Evolutionary conservation across 2,113 vertebrate species (phyloP).

Genomic region (Phrynosoma blainvillii): DNA sequence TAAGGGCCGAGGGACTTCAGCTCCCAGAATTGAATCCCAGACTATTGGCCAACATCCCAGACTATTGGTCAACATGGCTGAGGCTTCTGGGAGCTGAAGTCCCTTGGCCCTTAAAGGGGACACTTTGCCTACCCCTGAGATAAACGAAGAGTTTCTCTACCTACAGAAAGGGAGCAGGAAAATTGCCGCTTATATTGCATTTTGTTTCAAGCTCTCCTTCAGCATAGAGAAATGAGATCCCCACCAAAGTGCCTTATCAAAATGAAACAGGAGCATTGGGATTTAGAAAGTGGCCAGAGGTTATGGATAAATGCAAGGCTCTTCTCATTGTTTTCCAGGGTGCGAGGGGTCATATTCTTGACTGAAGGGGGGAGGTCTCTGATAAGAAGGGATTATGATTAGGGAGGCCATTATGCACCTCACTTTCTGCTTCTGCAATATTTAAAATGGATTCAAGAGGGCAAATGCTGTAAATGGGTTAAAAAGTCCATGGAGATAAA

Average conservation of each 20-base stretch:
- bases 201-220: slow-evolving; percentile 39
- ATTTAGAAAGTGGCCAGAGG: slow-evolving; percentile 23
- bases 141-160: not conserved
- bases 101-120: no score
- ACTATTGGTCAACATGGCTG: no score
- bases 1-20: no score
- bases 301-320: slow-evolving; percentile 41
- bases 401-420: not conserved
- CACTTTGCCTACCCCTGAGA: no score
- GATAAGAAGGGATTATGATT: slow-evolving; percentile 39
- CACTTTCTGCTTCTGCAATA: slow-evolving; percentile 43
- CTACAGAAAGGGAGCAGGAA: not conserved
- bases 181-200: slow-evolving; percentile 12
- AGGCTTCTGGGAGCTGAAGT: no score
- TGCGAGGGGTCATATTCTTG: slow-evolving; percentile 21
- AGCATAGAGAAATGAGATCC: slow-evolving; percentile 45
- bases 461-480: slow-evolving; percentile 40
- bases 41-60: no score
- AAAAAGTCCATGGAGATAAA: slow-evolving; percentile 36
- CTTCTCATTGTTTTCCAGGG: slow-evolving; percentile 41
- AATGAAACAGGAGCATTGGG: slow-evolving; percentile 26
- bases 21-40: no score
- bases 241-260: slow-evolving; percentile 44
- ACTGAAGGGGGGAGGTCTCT: slow-evolving; percentile 10
- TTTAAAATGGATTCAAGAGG: slow-evolving; percentile 47